phyloP scores from a whole-genome alignment of 2,797 vertebrate genomes.

The Aphelocoma californica region DNA sequence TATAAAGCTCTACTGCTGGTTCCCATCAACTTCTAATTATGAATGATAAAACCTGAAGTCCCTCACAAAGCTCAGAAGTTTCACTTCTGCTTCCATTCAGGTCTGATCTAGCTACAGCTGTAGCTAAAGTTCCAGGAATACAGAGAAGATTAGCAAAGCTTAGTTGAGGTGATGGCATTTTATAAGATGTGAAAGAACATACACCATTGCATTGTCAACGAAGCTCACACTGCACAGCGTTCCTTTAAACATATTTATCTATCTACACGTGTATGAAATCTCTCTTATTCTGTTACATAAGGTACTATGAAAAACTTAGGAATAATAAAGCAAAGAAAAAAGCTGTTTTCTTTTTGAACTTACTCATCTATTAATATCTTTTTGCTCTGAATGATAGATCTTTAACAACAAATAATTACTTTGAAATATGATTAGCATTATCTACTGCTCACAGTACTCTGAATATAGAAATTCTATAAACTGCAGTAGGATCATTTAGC shows the following conservation, averaged over 20 bases:
- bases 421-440: background rate
- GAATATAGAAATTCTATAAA: background rate
- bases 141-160: background rate
- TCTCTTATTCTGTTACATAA: background rate
- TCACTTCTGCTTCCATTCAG: background rate
- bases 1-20: background rate
- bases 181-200: background rate
- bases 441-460: background rate
- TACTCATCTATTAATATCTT: background rate
- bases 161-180: background rate
- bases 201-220: rapidly evolving
- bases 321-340: background rate
- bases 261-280: background rate
- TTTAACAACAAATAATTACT: background rate
- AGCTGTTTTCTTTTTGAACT: background rate
- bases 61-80: background rate
- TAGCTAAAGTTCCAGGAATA: background rate
- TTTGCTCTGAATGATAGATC: background rate
- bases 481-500: background rate
- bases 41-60: background rate
- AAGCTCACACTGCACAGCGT: background rate
- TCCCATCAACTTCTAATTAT: background rate
- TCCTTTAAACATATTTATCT: background rate
- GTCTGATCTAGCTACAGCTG: background rate
- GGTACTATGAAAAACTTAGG: background rate